Base-by-base conservation (phyloP, 1,140 invertebrate genomes). In the Elymnias hypermnestra region DNA sequence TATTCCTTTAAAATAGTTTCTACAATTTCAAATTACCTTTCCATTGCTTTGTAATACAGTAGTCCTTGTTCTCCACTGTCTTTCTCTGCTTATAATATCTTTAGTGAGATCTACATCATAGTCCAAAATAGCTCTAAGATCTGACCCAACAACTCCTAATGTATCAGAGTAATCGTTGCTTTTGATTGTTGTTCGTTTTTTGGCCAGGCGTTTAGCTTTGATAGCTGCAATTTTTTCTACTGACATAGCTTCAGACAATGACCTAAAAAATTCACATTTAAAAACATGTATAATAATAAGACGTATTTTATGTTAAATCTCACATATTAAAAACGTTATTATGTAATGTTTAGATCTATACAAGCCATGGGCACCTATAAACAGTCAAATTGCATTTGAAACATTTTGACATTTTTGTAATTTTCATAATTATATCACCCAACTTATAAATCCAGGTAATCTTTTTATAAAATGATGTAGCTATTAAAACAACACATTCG, bases 151-250 rank as follows among this genome's bases (percentile, higher is more conserved):
- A 28, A 87, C 86, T 26, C 85, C 83, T 58, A 89, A 76, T 22
- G 88, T 84, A 41, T 90, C 89, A 2, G 88, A 83, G 65, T 95
- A 94, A 78, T 98, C 97, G 71, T 97, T 96, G 46, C 94, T 94
- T 81, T 96, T 98, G 62, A 99, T 99, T 4, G 97, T 98, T 0
- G 95, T 97, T 58, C 97, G 89, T 76, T 99, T 99, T 56, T 97
- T 98, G 2, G 97, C 97, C 62, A 98, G 88, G 87, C 97, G 92
- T 87, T 99, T 99, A 0, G 97, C 97, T 87, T 98, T 98, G 43
- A 99, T 97, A 8, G 96, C 97, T 13, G 97, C 97, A 86, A 99
- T 98, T 84, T 98, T 98, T 76, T 99, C 97, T 5, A 98, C 94
- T 1, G 97, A 97, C 95, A 99, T 96, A 35, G 95, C 94, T 67